phyloP scores from a whole-genome alignment of 2,113 vertebrate species.

The Climacteris rufus region DNA sequence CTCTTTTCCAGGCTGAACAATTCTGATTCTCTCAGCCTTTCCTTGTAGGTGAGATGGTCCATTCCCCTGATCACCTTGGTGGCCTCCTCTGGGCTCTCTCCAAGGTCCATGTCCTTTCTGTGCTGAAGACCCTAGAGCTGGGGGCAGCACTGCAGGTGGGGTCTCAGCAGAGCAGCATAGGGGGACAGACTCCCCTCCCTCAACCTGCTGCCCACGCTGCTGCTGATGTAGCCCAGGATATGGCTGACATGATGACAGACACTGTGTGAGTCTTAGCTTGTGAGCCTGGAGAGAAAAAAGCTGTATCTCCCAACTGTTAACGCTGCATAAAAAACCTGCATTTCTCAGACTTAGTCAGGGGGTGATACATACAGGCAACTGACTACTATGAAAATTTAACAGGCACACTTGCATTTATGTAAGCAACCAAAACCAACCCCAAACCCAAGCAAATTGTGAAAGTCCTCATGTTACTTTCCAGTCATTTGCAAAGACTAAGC shows the following conservation, averaged over 20 bases:
- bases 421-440: background rate
- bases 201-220: background rate
- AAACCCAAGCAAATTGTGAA: background rate
- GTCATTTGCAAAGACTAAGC: background rate
- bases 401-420: background rate
- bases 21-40: background rate
- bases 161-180: background rate
- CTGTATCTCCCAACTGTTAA: background rate
- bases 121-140: background rate
- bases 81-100: background rate
- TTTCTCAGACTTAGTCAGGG: background rate
- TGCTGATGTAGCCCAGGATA: background rate
- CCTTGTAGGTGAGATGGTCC: background rate
- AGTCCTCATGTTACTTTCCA: background rate
- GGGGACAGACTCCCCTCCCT: background rate
- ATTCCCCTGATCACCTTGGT: background rate
- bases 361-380: background rate
- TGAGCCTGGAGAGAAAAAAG: background rate
- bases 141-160: background rate
- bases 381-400: background rate
- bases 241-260: background rate
- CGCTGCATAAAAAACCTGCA: background rate
- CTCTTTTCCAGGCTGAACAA: background rate
- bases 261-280: background rate
- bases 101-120: accelerated